Percentiles rank a stretch among this genome's conserved stretches.
Evolutionary conservation across 2,888 invertebrate genomes (phyloP).

Genomic region (Bellardia bayeri): DNA sequence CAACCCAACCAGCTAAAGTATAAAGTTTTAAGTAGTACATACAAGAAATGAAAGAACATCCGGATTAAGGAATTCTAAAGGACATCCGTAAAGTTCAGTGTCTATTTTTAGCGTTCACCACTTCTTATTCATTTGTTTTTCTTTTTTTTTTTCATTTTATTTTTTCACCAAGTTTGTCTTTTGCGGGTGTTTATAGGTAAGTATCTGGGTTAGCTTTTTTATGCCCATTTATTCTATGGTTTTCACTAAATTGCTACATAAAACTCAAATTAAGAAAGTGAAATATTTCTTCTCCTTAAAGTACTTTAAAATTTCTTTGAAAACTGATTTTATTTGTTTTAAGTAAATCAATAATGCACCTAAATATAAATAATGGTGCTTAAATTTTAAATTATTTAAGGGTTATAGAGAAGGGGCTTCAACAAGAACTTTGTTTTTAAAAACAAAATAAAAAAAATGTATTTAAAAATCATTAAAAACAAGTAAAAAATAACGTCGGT

Average conservation of each 20-base stretch:
- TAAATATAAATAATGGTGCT: too few species aligned
- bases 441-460: too few species aligned
- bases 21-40: slow-evolving; percentile 55
- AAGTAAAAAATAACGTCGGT: too few species aligned
- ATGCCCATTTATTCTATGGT: slow-evolving; percentile 5
- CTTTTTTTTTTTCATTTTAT: neutral
- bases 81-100: slow-evolving; percentile 60
- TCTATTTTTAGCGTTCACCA: slow-evolving; percentile 28
- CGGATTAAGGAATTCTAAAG: slow-evolving; percentile 66
- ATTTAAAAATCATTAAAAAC: too few species aligned
- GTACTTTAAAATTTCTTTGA: too few species aligned
- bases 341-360: neutral
- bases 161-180: neutral
- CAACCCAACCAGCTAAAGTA: neutral
- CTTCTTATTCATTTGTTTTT: slow-evolving; percentile 20
- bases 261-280: slow-evolving; percentile 7
- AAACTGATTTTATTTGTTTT: too few species aligned
- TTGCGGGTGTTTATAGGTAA: neutral
- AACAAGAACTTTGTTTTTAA: too few species aligned
- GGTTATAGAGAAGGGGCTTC: too few species aligned
- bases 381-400: too few species aligned
- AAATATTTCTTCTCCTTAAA: neutral
- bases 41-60: slow-evolving; percentile 63
- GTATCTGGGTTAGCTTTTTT: neutral
- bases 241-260: slow-evolving; percentile 16